A percentile compares a stretch with the other conserved stretches of the same genome.
Conservation (phyloP, 2,113 vertebrate species). For the Plestiodon gilberti region DNA sequence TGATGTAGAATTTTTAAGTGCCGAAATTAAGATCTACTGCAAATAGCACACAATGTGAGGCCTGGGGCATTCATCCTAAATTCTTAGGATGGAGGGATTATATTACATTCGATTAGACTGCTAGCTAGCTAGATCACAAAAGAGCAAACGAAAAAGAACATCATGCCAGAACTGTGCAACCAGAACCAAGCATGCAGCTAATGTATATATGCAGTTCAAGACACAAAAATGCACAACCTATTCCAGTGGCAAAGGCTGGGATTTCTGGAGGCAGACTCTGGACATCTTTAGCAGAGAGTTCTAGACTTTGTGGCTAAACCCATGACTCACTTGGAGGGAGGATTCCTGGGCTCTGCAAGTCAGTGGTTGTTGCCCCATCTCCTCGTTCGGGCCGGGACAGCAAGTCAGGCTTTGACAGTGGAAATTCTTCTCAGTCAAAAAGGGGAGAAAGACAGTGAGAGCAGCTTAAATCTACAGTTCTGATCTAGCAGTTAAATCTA, state of each 20-base stretch:
- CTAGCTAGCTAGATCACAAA: too few relatives aligned
- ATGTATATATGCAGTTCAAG: background rate
- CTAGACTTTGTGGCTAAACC: background rate
- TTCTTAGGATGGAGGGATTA: background rate
- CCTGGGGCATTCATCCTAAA: background rate
- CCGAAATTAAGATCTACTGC: background rate
- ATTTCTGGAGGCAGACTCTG: background rate
- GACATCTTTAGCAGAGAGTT: background rate
- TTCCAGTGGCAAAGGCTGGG: background rate
- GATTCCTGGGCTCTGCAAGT: conserved; percentile 5
- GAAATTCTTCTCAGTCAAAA: conserved; percentile 43
- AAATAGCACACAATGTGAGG: background rate
- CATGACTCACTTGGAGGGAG: conserved; percentile 29
- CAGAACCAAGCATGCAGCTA: background rate
- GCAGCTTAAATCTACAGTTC: too few relatives aligned
- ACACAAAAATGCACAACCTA: background rate
- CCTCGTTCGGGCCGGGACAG: background rate
- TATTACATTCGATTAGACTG: background rate
- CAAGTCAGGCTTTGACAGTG: conserved; percentile 16
- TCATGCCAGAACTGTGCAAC: background rate
- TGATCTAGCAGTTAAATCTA: too few relatives aligned
- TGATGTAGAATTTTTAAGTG: background rate
- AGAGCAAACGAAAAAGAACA: background rate
- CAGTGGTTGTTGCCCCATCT: background rate
- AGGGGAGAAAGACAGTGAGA: background rate